phyloP scores from a whole-genome alignment of 1,140 invertebrate species.

The Diachasmimorpha longicaudata region DNA sequence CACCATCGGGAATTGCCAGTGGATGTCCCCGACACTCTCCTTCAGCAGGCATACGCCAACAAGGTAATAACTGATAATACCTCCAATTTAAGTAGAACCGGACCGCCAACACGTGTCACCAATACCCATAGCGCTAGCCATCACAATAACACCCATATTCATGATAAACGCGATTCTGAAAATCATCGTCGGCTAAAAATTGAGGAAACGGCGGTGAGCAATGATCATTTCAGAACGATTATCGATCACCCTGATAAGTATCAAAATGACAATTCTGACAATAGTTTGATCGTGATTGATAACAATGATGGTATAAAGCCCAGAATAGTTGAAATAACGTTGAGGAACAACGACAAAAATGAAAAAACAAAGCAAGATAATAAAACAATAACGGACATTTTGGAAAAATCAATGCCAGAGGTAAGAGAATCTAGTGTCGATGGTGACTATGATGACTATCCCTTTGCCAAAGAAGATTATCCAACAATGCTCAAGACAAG shows the following conservation, averaged over 20 bases:
- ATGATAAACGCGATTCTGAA: conserved; percentile 10
- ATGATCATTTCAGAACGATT: conserved; percentile 43
- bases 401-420: neutral
- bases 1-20: conserved; percentile 97
- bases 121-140: conserved; percentile 54
- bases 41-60: conserved; percentile 90
- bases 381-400: neutral
- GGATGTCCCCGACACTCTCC: conserved; percentile 95
- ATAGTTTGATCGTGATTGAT: neutral
- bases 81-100: conserved; percentile 65
- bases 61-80: conserved; percentile 67
- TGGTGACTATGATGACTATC: conserved; percentile 54
- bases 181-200: conserved; percentile 44
- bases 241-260: neutral
- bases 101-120: conserved; percentile 23
- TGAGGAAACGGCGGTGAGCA: conserved; percentile 41
- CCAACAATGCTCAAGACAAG: conserved; percentile 60
- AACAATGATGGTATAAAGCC: conserved; percentile 1
- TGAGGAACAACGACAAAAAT: conserved; percentile 19
- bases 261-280: neutral
- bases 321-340: conserved; percentile 24
- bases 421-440: conserved; percentile 50
- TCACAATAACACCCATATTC: conserved; percentile 13
- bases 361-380: conserved; percentile 9
- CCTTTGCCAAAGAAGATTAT: conserved; percentile 60